Evolutionary conservation across 2,888 invertebrate species (phyloP).

Genomic region (Muschampia plurimacula): DNA sequence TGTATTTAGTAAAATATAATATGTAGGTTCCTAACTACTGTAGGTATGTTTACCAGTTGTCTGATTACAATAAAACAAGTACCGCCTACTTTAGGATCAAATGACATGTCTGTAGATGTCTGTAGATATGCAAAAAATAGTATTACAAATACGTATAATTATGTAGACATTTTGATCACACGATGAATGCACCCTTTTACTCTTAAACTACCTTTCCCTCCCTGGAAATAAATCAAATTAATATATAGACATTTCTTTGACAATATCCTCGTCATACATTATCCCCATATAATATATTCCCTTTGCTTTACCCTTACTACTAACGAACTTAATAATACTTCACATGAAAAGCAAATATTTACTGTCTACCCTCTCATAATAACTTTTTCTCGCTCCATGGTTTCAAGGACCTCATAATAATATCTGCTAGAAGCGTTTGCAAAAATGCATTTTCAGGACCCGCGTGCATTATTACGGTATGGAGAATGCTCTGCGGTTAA

Average conservation of each 20-base stretch:
- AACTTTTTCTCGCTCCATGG: conserved; percentile 8
- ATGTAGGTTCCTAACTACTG: too few species aligned
- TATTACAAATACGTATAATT: too few species aligned
- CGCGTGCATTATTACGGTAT: conserved; percentile 47
- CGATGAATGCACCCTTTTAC: not conserved
- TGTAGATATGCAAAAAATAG: too few species aligned
- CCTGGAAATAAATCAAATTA: too few species aligned
- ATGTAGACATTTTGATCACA: too few species aligned
- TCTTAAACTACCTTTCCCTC: not conserved
- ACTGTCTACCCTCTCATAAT: conserved; percentile 26
- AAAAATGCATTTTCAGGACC: conserved; percentile 52
- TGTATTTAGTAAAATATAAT: too few species aligned
- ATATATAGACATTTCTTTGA: not conserved
- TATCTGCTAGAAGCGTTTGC: conserved; percentile 20
- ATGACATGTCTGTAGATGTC: too few species aligned
- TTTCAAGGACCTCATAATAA: conserved; percentile 12
- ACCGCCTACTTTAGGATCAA: too few species aligned
- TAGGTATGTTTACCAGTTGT: too few species aligned
- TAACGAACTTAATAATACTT: conserved; percentile 18
- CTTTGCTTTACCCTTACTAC: not conserved
- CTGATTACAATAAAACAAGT: too few species aligned
- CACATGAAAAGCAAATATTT: conserved; percentile 18
- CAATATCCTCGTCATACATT: not conserved
- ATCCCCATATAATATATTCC: conserved; percentile 1
- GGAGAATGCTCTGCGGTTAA: conserved; percentile 38